Evolutionary conservation across 2,888 invertebrate species (phyloP), one percentile per base, ranked within the genome.

Genomic region (Ophion obscuratus): DNA sequence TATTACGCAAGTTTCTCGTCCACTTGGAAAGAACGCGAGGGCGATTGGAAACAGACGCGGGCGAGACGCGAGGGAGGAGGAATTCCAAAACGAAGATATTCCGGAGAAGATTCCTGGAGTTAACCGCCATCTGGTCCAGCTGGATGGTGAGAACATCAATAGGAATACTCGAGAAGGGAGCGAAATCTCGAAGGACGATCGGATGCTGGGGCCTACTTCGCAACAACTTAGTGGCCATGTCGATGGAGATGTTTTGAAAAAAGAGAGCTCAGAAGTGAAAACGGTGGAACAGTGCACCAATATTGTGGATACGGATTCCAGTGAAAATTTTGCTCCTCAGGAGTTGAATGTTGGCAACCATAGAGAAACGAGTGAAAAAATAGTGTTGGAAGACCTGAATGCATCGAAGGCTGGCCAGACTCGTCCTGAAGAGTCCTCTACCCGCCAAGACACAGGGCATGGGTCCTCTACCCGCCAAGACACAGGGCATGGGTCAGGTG

Each of bases 241-340:
- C 9, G 27, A 17, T 36, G 31, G 17, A 36, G 36, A 36, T 7
- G 5, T 36, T 27, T 66, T n/a, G 5, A 27, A 31, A 36, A 66
- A 27, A 17, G 17, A 27, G 10, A 70, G 10, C 11, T 10, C 3
- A 20, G 10, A 10, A 9, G 47, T 17, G 27, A 11, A 10, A 70
- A 47, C 2, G 17, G 47, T 70, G 2, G 59, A 59, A 10, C 14
- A 79, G 17, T 17, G 62, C 3, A 3, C 75, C 24, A 59, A 17
- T 57, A 68, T 40, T n/a, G 64, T 59, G 44, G 59, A 44, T n/a
- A 31, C 67, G 6, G n/a, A 44, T 78, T n/a, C 47, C 31, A 40
- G n/a, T 14, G 44, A 78, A n/a, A 27, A 61, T 70, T n/a, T 20
- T 27, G 27, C 36, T 44, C n/a, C 24, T 47, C 5, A 44, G 5